Base-by-base conservation (phyloP, 2,113 vertebrate species). In the Caranx ignobilis region DNA sequence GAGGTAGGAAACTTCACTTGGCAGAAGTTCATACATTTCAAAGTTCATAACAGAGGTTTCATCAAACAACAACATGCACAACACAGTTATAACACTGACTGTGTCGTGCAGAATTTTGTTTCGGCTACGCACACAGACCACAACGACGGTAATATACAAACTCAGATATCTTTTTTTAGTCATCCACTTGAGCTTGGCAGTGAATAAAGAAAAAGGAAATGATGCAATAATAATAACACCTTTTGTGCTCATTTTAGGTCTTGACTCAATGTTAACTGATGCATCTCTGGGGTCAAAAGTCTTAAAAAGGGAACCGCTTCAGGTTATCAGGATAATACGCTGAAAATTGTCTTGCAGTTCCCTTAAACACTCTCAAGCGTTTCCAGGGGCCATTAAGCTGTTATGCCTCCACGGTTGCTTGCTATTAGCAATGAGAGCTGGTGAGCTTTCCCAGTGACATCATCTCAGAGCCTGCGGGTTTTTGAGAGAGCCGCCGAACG, bases 391-490 rank as follows among this genome's bases (percentile, higher is more conserved):
- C 48, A 54, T 77, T 59, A 81, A 39, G 77, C 70, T 4, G 65
- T 77, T 66, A 80, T n/a, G 60, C 64, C 52, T 75, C 57, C 80
- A 59, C 52, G 73, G 56, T 56, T 83, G 72, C 74, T 67, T 63
- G 71, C 31, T 55, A 26, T 26, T 26, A 62, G 61, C 81, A 78
- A 78, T 56, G 71, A 73, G 68, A 63, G 75, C 63, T 70, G 43
- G 37, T 43, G 13, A 82, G 77, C 52, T 67, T 83, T 87, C 84
- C 71, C 77, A 55, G 1, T 93, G 90, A 93, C 86, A 85, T 94
- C 91, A 91, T 84, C 63, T 19, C 43, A 35, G 60, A 63, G 45
- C 37, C 65, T 0, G 10, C 74, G 69, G 55, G 35, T 47, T 45
- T 31, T 45, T 31, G 35, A 74, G 59, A 72, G 57, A 79, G 63